phyloP scores from a whole-genome alignment of 1,140 invertebrate species.

The Bathynomus jamesi region DNA sequence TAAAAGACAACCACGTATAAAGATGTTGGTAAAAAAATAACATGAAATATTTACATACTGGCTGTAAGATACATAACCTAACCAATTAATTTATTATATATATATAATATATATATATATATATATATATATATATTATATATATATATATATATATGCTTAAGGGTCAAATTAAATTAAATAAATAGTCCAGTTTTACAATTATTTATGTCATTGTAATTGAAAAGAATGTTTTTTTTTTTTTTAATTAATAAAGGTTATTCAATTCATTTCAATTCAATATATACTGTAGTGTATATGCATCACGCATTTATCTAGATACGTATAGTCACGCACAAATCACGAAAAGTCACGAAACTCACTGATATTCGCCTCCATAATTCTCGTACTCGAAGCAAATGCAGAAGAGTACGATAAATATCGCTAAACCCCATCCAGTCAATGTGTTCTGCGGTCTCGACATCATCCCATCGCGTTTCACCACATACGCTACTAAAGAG shows the following conservation, averaged over 20 bases:
- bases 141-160: no score
- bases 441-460: conserved; percentile 35
- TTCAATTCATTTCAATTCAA: no score
- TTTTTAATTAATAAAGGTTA: no score
- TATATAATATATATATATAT: no score
- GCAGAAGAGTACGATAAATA: conserved; percentile 32
- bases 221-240: no score
- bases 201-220: not conserved
- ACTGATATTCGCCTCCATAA: conserved; percentile 40
- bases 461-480: conserved; percentile 37
- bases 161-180: not conserved
- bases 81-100: no score
- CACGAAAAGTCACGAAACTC: not conserved
- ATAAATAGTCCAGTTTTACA: not conserved
- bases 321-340: not conserved
- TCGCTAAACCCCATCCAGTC: conserved; percentile 36
- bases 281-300: no score
- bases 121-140: no score
- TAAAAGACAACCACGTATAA: no score
- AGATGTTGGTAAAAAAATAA: no score
- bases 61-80: no score
- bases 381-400: conserved; percentile 37
- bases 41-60: no score
- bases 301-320: not conserved
- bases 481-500: conserved; percentile 38